Base-by-base conservation (phyloP, 2,797 vertebrate species). In the Staurois parvus region DNA sequence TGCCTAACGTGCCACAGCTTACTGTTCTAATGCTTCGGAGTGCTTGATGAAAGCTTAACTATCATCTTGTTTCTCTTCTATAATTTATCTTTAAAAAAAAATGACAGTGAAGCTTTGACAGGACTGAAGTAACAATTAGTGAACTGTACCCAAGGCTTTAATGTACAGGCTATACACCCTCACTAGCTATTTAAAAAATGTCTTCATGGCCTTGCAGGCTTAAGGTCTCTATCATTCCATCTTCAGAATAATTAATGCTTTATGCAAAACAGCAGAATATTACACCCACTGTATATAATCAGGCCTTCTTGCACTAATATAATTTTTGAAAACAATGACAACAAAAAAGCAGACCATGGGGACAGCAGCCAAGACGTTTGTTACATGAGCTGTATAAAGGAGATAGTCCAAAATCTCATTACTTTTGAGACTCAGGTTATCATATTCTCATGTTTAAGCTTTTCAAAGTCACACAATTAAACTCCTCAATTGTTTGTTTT, bases 11-110 rank as follows among this genome's bases (percentile, higher is more conserved):
- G 75, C 62, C 83, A 85, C 10, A 69, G 72, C 72, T 83, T 62
- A n/a, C 52, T 62, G 34, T 42, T 59, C 74, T 85, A 76, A 83
- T 56, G 76, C 62, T 83, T 78, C 64, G 52, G 77, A 87, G 72
- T 87, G 76, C 78, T 64, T 80, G 72, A 87, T 78, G 76, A 85
- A 81, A 79, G 83, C 67, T 30, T 67, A 85, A 34, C n/a, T 66
- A 83, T 78, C 76, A 69, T 48, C 24, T 42, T 32, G 59, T 59
- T 74, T 66, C 59, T 80, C 45, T 48, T 76, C 81, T 84, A 85
- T 77, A 80, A 85, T 81, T 81, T 82, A 88, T 85, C 67, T 83
- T 87, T 78, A 67, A 75, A 84, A 48, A 32, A 45, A 76, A 78
- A 67, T 67, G 70, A 73, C 68, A 48, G 81, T 32, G 24, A 4